These are phyloP conservation scores for Lasioglossum villosulum DNA, from an alignment of 2,888 invertebrate genomes.

Conservation along the genomic window DNA sequence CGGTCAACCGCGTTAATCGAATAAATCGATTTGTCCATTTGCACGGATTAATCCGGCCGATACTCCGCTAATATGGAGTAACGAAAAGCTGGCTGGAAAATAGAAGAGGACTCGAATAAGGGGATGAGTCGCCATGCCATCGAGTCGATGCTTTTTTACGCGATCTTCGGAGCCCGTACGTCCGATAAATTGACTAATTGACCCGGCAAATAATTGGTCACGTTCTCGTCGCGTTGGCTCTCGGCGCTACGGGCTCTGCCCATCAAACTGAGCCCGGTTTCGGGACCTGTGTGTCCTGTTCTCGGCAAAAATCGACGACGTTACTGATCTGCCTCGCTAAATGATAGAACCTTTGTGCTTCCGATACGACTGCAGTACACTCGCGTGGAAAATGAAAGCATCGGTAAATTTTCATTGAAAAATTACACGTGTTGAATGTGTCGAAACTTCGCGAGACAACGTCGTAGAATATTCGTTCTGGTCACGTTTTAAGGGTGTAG, in stretches of 20 bases:
- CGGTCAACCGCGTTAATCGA: conserved; percentile 65
- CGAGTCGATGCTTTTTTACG: neutral
- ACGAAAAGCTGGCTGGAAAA: conserved; percentile 33
- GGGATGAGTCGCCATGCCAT: neutral
- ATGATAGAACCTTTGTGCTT: neutral
- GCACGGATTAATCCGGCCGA: conserved; percentile 52
- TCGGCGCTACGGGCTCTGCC: neutral
- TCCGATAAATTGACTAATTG: neutral
- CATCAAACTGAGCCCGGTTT: neutral
- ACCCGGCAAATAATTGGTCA: neutral
- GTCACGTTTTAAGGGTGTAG: no score
- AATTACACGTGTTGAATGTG: neutral
- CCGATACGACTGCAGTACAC: neutral
- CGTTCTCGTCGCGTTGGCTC: neutral
- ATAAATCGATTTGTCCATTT: conserved; percentile 62
- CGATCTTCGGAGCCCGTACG: neutral
- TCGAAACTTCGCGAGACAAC: no score
- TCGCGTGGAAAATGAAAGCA: neutral
- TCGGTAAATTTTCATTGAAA: neutral
- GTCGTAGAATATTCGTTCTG: no score
- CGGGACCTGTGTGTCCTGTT: neutral
- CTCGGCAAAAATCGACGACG: neutral
- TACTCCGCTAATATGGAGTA: conserved; percentile 37
- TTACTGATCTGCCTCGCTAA: neutral
- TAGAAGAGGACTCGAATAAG: neutral